These are phyloP conservation scores for Myiagra hebetior DNA, from an alignment of 2,113 vertebrate species.

Conservation along the genomic window DNA sequence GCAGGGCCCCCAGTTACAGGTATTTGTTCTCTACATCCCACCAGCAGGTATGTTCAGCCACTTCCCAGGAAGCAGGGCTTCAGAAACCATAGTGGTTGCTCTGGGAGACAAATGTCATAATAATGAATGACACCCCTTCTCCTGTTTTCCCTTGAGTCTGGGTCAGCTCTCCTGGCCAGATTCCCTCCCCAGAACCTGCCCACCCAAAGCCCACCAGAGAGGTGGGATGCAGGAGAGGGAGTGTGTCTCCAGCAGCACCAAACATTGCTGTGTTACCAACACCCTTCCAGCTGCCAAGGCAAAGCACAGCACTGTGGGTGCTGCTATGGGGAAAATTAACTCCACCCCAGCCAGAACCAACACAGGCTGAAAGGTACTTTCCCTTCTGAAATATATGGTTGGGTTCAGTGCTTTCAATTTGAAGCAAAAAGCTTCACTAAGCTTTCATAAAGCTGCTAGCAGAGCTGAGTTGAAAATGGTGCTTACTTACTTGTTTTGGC, in stretches of 20 bases:
- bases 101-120: not conserved
- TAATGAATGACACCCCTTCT: rapidly evolving
- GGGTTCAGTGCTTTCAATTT: not conserved
- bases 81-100: rapidly evolving
- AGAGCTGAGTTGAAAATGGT: not conserved
- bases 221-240: not conserved
- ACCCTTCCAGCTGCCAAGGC: not conserved
- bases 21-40: not conserved
- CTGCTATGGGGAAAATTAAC: not conserved
- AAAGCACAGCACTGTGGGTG: not conserved
- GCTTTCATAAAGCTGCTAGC: not conserved
- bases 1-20: not conserved
- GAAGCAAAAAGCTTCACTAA: not conserved
- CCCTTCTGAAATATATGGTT: not conserved
- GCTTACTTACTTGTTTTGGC: not conserved
- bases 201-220: not conserved
- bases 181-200: not conserved
- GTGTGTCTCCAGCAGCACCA: not conserved
- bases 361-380: not conserved
- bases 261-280: not conserved
- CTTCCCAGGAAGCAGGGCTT: not conserved
- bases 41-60: not conserved
- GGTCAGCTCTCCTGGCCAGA: not conserved
- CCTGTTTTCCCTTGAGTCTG: not conserved
- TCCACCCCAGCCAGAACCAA: not conserved